Conservation (phyloP, 2,797 vertebrate genomes). For the Adelosebastes latens region DNA sequence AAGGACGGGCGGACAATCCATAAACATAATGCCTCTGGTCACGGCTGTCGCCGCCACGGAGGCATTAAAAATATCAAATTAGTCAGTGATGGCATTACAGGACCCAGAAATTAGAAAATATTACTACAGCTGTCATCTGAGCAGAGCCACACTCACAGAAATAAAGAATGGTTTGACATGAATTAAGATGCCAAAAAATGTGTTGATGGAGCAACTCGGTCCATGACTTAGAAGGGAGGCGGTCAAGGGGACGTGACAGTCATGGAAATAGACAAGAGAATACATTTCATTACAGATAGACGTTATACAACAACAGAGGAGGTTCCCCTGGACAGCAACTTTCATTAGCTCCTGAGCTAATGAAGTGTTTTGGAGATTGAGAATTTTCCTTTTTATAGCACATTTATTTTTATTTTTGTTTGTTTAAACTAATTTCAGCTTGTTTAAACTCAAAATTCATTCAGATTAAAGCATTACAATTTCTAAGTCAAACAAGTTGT, state of each 20-base stretch:
- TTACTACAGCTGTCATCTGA: not conserved
- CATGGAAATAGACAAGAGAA: not conserved
- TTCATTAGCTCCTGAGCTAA: not conserved
- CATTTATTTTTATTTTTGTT: not conserved
- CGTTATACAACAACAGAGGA: not conserved
- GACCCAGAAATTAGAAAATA: not conserved
- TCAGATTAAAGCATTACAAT: not conserved
- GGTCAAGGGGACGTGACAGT: constrained; percentile 2
- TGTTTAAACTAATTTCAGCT: not conserved
- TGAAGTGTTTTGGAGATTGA: not conserved
- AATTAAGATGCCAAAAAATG: not conserved
- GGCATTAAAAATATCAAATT: not conserved
- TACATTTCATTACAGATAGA: not conserved
- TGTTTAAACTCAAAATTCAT: not conserved
- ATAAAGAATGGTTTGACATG: not conserved
- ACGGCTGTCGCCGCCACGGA: not conserved
- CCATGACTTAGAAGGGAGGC: not conserved
- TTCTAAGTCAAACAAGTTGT: not conserved
- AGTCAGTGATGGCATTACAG: not conserved
- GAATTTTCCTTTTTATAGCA: not conserved
- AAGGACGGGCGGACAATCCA: not conserved
- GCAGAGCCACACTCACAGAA: not conserved
- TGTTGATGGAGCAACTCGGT: not conserved
- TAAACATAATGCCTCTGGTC: not conserved
- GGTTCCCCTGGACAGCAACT: not conserved